Conservation (phyloP, 2,797 vertebrate genomes). For the Craterocephalus amniculus region DNA sequence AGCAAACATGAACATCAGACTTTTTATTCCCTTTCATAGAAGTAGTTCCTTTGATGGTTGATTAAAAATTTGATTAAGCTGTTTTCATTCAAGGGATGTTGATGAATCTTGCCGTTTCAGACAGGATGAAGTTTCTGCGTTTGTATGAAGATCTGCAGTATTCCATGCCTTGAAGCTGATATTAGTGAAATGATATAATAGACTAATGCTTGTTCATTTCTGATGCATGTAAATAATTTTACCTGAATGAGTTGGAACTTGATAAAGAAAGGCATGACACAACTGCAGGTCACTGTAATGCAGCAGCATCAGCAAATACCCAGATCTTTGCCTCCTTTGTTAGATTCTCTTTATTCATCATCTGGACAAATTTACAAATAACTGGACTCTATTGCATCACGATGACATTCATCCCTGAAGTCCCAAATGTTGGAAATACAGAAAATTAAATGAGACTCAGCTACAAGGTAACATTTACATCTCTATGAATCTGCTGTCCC, state of each 20-base stretch:
- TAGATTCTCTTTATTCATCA: neutral
- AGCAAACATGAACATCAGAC: slow-evolving; percentile 13
- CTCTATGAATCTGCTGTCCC: slow-evolving; percentile 1
- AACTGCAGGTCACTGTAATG: slow-evolving; percentile 13
- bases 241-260: slow-evolving; percentile 56
- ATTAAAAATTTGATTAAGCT: slow-evolving; percentile 18
- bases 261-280: slow-evolving; percentile 8
- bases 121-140: slow-evolving; percentile 10
- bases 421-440: slow-evolving; percentile 47
- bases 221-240: slow-evolving; percentile 29
- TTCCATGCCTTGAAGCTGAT: slow-evolving; percentile 23
- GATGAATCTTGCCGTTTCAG: neutral
- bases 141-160: slow-evolving; percentile 20
- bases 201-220: slow-evolving; percentile 23
- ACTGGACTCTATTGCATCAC: slow-evolving; percentile 33
- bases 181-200: slow-evolving; percentile 26
- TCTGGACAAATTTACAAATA: slow-evolving; percentile 20
- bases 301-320: slow-evolving; percentile 1
- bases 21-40: slow-evolving; percentile 8
- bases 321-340: neutral
- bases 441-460: slow-evolving; percentile 33
- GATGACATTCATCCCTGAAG: slow-evolving; percentile 52
- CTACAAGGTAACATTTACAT: slow-evolving; percentile 26
- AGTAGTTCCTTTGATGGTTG: slow-evolving; percentile 22
- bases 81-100: neutral